Evolutionary conservation across 2,888 invertebrate genomes (phyloP).

Genomic region (Congeria kusceri): DNA sequence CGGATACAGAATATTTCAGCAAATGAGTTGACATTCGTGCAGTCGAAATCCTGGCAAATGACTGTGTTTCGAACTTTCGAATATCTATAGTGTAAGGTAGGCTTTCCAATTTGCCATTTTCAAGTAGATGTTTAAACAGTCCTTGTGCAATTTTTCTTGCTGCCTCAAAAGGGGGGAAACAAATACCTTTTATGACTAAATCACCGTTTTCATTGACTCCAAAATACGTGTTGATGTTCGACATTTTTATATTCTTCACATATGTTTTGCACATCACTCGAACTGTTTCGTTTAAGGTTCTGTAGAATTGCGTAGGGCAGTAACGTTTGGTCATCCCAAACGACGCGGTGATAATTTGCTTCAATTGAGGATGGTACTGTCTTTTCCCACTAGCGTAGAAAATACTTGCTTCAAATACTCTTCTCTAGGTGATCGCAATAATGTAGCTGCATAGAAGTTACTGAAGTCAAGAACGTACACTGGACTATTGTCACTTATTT

Average conservation of each 20-base stretch:
- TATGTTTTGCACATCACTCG: conserved; percentile 14
- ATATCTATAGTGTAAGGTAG: neutral
- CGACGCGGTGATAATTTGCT: too few relatives aligned
- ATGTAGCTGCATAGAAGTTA: too few relatives aligned
- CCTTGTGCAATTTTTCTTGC: conserved; percentile 8
- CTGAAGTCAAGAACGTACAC: too few relatives aligned
- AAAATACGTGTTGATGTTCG: conserved; percentile 19
- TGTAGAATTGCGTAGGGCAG: too few relatives aligned
- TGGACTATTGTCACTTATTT: too few relatives aligned
- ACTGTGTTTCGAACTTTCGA: neutral
- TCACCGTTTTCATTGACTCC: conserved; percentile 7
- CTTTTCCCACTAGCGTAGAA: too few relatives aligned
- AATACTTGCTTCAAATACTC: too few relatives aligned
- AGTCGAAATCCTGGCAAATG: conserved; percentile 7
- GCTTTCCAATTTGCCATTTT: neutral
- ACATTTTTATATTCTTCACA: neutral
- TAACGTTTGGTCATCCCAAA: too few relatives aligned
- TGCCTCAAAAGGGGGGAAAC: neutral
- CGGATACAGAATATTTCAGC: conserved; percentile 2
- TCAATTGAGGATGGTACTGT: too few relatives aligned
- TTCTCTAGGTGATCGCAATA: too few relatives aligned
- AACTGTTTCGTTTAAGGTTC: conserved; percentile 8
- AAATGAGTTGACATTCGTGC: conserved; percentile 11
- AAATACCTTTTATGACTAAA: conserved; percentile 12
- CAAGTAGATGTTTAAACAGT: neutral